These are phyloP conservation scores for Anthonomus grandis DNA, from an alignment of 1,140 invertebrate species.

Conservation along the genomic window DNA sequence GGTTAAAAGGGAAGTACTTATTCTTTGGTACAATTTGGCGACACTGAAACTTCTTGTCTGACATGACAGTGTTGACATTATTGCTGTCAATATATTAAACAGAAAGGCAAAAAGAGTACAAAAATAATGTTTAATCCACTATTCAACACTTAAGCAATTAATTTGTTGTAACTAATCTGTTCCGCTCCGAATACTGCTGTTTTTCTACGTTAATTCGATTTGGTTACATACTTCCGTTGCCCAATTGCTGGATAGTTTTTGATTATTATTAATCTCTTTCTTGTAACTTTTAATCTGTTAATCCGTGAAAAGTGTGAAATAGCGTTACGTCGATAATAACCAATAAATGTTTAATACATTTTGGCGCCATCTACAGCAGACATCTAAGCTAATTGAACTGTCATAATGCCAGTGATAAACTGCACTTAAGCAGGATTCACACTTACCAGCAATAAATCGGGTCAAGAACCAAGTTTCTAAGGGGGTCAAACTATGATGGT, in stretches of 20 bases:
- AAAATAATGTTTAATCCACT: too few relatives aligned
- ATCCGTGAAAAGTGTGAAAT: not conserved
- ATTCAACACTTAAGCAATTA: too few relatives aligned
- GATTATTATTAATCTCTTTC: not conserved
- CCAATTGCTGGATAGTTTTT: not conserved
- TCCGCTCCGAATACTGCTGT: too few relatives aligned
- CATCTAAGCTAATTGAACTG: not conserved
- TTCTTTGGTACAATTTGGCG: too few relatives aligned
- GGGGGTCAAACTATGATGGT: conserved; percentile 93
- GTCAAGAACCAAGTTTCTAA: conserved; percentile 94
- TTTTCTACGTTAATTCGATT: too few relatives aligned
- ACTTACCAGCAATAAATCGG: conserved; percentile 85
- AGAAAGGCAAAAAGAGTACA: too few relatives aligned
- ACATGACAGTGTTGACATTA: too few relatives aligned
- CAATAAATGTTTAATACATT: not conserved
- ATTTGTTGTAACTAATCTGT: too few relatives aligned
- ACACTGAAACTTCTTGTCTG: too few relatives aligned
- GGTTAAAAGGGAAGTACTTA: too few relatives aligned
- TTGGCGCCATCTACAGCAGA: not conserved
- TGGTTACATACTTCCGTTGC: too few relatives aligned
- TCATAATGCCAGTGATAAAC: not conserved
- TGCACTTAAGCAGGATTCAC: not conserved
- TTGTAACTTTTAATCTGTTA: not conserved
- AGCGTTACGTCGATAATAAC: not conserved
- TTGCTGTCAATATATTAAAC: too few relatives aligned